A percentile compares a stretch with the other conserved stretches of the same genome.
These are phyloP conservation scores for Coreoperca whiteheadi DNA, from an alignment of 2,113 vertebrate species.

Conservation along the genomic window DNA sequence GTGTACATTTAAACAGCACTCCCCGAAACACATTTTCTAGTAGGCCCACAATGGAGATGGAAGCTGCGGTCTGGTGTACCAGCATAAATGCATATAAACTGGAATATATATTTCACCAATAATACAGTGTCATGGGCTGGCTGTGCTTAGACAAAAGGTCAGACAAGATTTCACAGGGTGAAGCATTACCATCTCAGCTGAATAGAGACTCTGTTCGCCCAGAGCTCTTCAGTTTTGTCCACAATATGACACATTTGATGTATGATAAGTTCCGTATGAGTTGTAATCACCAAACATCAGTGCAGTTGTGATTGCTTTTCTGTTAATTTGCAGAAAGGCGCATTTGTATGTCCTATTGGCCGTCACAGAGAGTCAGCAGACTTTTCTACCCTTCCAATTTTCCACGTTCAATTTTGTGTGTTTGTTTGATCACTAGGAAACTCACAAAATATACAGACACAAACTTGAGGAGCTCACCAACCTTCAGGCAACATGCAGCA, in stretches of 20 bases:
- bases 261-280: not conserved
- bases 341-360: not conserved
- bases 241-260: not conserved
- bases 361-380: not conserved
- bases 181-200: not conserved
- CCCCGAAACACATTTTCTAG: not conserved
- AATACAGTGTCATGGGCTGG: not conserved
- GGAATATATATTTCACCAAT: not conserved
- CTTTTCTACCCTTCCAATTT: not conserved
- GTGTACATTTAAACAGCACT: not conserved
- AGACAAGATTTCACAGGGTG: constrained; percentile 6
- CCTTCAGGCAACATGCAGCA: constrained; percentile 90
- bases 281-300: not conserved
- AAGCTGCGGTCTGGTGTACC: not conserved
- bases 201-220: not conserved
- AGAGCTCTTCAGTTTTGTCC: not conserved
- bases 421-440: constrained; percentile 85
- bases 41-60: not conserved
- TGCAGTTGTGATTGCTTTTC: not conserved
- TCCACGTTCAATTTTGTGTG: not conserved
- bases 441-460: constrained; percentile 93
- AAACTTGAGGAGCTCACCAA: constrained; percentile 94
- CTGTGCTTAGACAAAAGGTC: not conserved
- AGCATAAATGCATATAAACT: too few relatives aligned
- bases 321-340: not conserved